Evolutionary conservation across 2,113 vertebrate genomes (phyloP), one percentile per base, ranked within the genome.

Genomic region (Eurypyga helias): DNA sequence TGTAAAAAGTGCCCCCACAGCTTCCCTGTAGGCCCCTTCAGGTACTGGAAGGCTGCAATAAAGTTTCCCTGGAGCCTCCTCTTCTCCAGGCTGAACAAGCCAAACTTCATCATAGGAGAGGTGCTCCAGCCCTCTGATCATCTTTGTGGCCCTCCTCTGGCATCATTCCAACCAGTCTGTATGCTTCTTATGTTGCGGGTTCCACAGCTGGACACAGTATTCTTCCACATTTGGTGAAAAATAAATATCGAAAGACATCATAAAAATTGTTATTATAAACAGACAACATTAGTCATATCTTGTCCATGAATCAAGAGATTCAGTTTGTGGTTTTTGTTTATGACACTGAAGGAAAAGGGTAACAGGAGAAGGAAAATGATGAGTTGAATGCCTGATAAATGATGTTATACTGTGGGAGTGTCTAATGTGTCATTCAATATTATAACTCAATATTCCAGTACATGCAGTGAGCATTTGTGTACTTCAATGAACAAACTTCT

Each of bases 221-320:
- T n/a, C n/a, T n/a, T 77, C 19, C 61, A 4, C 17, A 8, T 46
- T 49, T 51, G 17, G 2, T 92, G 10, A 73, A 84, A 87, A 91
- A 57, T 34, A 87, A 67, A 33, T 72, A 61, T 29, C 51, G 13
- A 65, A 95, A 45, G 10, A 43, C 17, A 81, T 46, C 17, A 29
- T n/a, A 29, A 0, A 48, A n/a, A 17, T 34, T 62, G 3, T 15
- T 9, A 0, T 45, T 76, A n/a, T 60, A 83, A 52, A 11, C 7
- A 49, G 17, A 54, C 2, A 62, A 46, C 51, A 3, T 60, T 52
- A 76, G 28, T 16, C 19, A 13, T 65, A 38, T 64, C 19, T 64
- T 60, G 16, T 11, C 25, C 7, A 45, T 60, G 86, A 83, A 86
- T 58, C 17, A 49, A 45, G 5, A 6, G 3, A 3, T 58, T 92